Percentiles rank a stretch among this genome's conserved stretches.
phyloP scores from a whole-genome alignment of 2,888 invertebrate species.

The Prosopocoilus inquinatus region DNA sequence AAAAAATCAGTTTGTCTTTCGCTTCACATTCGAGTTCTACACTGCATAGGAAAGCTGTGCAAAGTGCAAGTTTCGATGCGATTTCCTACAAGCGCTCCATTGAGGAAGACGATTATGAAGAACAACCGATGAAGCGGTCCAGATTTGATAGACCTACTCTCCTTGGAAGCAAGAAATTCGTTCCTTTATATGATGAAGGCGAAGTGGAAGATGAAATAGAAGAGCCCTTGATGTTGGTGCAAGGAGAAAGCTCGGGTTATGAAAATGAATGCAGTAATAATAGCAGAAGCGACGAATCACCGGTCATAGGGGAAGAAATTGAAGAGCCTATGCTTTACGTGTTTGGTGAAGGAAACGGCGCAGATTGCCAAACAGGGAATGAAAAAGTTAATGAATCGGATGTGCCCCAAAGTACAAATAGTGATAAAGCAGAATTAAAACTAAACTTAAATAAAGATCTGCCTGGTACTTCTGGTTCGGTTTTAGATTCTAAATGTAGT shows the following conservation, averaged over 20 bases:
- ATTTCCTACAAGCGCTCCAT: slow-evolving; percentile 30
- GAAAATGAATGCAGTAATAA: slow-evolving; percentile 48
- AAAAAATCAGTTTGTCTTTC: slow-evolving; percentile 10
- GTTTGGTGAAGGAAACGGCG: slow-evolving; percentile 70
- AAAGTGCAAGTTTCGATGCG: slow-evolving; percentile 32
- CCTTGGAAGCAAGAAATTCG: slow-evolving; percentile 30
- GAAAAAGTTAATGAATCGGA: slow-evolving; percentile 36
- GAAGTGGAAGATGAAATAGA: slow-evolving; percentile 66
- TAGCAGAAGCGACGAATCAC: slow-evolving; percentile 22
- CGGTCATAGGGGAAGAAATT: slow-evolving; percentile 64
- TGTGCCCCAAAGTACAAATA: neutral
- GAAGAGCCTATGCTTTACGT: slow-evolving; percentile 71
- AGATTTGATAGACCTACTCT: slow-evolving; percentile 25
- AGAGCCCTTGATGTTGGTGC: slow-evolving; percentile 69
- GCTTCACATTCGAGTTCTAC: slow-evolving; percentile 7
- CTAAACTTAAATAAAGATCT: no score
- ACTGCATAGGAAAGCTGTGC: slow-evolving; percentile 29
- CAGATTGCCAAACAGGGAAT: slow-evolving; percentile 74
- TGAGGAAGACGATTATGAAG: slow-evolving; percentile 28
- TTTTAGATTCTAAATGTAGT: neutral
- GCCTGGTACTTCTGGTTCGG: no score
- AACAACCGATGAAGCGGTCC: slow-evolving; percentile 27
- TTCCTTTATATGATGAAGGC: slow-evolving; percentile 27
- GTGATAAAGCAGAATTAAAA: slow-evolving; percentile 6
- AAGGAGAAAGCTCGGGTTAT: slow-evolving; percentile 58